Evolutionary conservation across 2,797 vertebrate genomes (phyloP), one percentile per base, ranked within the genome.

Genomic region (Mormyrus hasselquistii): DNA sequence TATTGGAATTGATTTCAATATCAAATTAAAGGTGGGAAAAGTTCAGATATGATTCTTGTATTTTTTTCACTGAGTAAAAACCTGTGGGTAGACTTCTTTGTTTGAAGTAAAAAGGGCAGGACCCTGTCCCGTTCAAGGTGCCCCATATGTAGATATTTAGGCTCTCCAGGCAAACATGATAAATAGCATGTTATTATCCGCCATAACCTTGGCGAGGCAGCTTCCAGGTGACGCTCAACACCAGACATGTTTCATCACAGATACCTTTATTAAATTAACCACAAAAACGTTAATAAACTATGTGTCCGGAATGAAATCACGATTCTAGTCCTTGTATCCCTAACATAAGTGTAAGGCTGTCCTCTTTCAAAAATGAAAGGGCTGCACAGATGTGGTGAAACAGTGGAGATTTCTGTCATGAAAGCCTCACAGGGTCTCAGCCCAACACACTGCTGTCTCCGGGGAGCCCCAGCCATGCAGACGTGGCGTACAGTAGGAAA

Each of bases 401-500:
- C 8, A 29, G 83, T 0, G 22, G 25, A 53, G 4, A 14, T 25
- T 25, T 6, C n/a, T 14, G 22, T 85, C 44, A 29, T 53, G n/a
- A 53, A 53, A 29, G 29, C 44, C 50, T 85, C 5, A 12, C 83
- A 34, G 4, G 38, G 62, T 14, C 14, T 41, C 69, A 73, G 4
- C 34, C 69, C 29, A 73, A 73, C 69, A 41, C 34, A 73, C 69
- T 38, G 34, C 29, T 38, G 69, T 73, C 69, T 73, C 34, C 29
- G 16, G 69, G 69, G 69, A 16, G 87, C 25, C 57, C 59, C 53
- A 59, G 88, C 86, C 88, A 91, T 84, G 88, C 88, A 91, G 90
- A 41, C 87, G 83, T 85, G 89, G 90, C 90, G 87, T 92, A 91
- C 87, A 90, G 91, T 92, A 92, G 90, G 91, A 91, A 91, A 91